Evolutionary conservation across 2,797 vertebrate species (phyloP).

Genomic region (Lophius americanus): DNA sequence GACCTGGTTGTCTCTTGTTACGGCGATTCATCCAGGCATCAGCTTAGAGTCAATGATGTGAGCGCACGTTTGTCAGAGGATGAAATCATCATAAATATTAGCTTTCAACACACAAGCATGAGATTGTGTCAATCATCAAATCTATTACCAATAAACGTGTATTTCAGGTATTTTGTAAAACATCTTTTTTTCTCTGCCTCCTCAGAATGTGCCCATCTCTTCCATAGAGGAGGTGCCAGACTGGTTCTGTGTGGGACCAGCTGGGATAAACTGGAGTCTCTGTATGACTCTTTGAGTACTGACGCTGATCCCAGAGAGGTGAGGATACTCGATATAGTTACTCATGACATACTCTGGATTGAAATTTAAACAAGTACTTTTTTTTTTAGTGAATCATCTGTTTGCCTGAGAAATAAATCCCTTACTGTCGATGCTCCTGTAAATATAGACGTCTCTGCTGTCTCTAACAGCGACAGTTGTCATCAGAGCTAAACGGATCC

Average conservation of each 20-base stretch:
- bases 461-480: constrained; percentile 1
- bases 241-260: constrained; percentile 91
- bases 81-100: no score
- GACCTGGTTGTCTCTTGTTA: no score
- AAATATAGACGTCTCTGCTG: constrained; percentile 6
- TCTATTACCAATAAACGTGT: no score
- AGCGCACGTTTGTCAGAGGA: no score
- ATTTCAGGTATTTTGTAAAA: no score
- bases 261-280: constrained; percentile 91
- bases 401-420: constrained; percentile 19
- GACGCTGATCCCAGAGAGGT: constrained; percentile 89
- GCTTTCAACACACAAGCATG: no score
- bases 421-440: constrained; percentile 2
- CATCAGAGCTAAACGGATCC: constrained; percentile 6
- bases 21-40: no score
- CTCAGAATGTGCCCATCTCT: constrained; percentile 90
- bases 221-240: constrained; percentile 91
- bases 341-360: constrained; percentile 6
- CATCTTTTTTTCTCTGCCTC: not conserved
- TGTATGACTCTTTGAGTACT: constrained; percentile 85
- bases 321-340: constrained; percentile 38
- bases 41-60: no score
- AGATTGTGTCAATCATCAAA: no score
- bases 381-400: constrained; percentile 17
- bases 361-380: constrained; percentile 14